Conservation (phyloP, 2,797 vertebrate genomes). For the Setipinna tenuifilis region DNA sequence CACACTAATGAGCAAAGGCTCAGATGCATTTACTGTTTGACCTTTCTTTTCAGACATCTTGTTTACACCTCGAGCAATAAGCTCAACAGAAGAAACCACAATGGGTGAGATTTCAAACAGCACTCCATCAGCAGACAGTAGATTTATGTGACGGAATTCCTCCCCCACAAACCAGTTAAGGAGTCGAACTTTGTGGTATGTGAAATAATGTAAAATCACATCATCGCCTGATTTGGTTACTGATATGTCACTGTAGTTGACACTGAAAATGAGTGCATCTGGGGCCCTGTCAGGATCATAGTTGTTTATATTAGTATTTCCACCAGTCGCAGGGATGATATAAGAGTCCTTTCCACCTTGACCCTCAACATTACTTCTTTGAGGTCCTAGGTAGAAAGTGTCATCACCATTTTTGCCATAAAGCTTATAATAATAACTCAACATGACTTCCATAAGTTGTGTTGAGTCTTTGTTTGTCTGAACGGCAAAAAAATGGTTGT, state of each 20-base stretch:
- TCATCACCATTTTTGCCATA: constrained; percentile 61
- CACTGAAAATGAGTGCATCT: constrained; percentile 52
- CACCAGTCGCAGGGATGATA: constrained; percentile 57
- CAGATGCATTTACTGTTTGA: constrained; percentile 31
- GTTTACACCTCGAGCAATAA: constrained; percentile 57
- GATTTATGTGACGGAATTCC: constrained; percentile 56
- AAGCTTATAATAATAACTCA: constrained; percentile 52
- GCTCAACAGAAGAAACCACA: constrained; percentile 48
- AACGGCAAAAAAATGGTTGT: constrained; percentile 59
- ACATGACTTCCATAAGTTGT: constrained; percentile 24
- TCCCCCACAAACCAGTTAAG: constrained; percentile 60
- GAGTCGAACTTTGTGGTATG: constrained; percentile 52
- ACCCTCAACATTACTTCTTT: constrained; percentile 60
- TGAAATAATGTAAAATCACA: constrained; percentile 49
- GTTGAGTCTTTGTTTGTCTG: constrained; percentile 44
- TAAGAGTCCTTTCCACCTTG: constrained; percentile 59
- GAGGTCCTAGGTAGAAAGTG: constrained; percentile 62
- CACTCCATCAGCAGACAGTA: constrained; percentile 58
- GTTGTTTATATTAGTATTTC: constrained; percentile 58
- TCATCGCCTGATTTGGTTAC: constrained; percentile 53
- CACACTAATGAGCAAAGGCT: constrained; percentile 41
- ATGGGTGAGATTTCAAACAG: constrained; percentile 54
- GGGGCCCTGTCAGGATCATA: constrained; percentile 45
- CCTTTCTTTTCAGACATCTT: constrained; percentile 41
- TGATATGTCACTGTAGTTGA: constrained; percentile 48